Base-by-base conservation (phyloP, 2,888 invertebrate species). In the Oeneis ivallda region DNA sequence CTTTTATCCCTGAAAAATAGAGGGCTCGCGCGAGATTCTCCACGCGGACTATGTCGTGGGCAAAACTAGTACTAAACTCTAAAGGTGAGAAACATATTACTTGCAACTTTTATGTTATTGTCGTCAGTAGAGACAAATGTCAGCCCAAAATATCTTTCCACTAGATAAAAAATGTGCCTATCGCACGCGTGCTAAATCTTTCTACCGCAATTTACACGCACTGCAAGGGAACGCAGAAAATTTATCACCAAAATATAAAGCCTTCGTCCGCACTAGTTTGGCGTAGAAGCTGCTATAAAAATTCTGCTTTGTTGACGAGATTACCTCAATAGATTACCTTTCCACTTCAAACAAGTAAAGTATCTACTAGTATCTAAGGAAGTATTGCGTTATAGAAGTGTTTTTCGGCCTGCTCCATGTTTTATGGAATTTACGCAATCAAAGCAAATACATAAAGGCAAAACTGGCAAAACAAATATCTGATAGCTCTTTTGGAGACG, bases 71-170 rank as follows among this genome's bases (percentile, higher is more conserved):
- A n/a, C n/a, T n/a, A n/a, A n/a, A n/a, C n/a, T n/a, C n/a, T n/a
- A n/a, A n/a, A n/a, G n/a, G n/a, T n/a, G n/a, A n/a, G n/a, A n/a
- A n/a, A n/a, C n/a, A n/a, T n/a, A n/a, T n/a, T n/a, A n/a, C n/a
- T n/a, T n/a, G n/a, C n/a, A n/a, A n/a, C n/a, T n/a, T n/a, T n/a
- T n/a, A n/a, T n/a, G n/a, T n/a, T n/a, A n/a, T n/a, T n/a, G n/a
- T n/a, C n/a, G n/a, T n/a, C 37, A 37, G 37, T 37, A 37, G 37
- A 3, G 67, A 69, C 69, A 64, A 75, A 75, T 73, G 78, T 78
- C 77, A 74, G 75, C 74, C 77, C 73, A 74, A 50, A 76, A 76
- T 81, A 82, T 83, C 81, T 81, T 81, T 82, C 79, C 79, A 73
- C 77, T 76, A 81, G 81, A 81, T 80, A 79, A 80, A 79, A 76